Percentiles rank a stretch among this genome's conserved stretches.
These are phyloP conservation scores for Phocoena sinus DNA, from an alignment of 2,113 vertebrate species.

Conservation along the genomic window DNA sequence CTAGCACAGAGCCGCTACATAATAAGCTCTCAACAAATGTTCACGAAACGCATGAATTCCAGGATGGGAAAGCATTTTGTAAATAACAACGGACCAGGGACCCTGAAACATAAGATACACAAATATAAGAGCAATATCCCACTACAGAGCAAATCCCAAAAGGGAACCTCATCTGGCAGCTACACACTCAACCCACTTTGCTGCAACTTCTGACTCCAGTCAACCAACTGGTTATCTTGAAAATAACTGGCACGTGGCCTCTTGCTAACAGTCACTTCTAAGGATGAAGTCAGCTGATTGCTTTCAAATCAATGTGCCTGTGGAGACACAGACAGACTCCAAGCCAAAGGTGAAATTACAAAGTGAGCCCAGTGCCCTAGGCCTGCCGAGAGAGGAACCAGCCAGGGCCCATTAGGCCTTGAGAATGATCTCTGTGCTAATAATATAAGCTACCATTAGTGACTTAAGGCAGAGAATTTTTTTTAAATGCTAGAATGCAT, in stretches of 20 bases:
- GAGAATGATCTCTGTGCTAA: slow-evolving; percentile 5
- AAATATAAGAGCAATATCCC: neutral
- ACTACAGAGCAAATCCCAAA: neutral
- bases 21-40: neutral
- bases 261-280: neutral
- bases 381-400: neutral
- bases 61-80: neutral
- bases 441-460: slow-evolving; percentile 67
- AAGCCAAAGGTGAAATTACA: slow-evolving; percentile 50
- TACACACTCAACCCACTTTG: neutral
- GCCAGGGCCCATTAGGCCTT: slow-evolving; percentile 43
- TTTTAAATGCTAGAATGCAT: slow-evolving; percentile 71
- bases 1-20: neutral
- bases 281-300: neutral
- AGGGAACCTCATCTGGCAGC: neutral
- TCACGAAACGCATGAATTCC: neutral
- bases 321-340: slow-evolving; percentile 16
- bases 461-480: slow-evolving; percentile 54
- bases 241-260: neutral
- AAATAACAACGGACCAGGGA: neutral
- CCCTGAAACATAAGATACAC: neutral
- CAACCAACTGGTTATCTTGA: neutral
- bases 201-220: neutral
- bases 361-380: slow-evolving; percentile 24
- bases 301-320: neutral